phyloP scores from a whole-genome alignment of 2,888 invertebrate species.

The Agonopterix heracliana region DNA sequence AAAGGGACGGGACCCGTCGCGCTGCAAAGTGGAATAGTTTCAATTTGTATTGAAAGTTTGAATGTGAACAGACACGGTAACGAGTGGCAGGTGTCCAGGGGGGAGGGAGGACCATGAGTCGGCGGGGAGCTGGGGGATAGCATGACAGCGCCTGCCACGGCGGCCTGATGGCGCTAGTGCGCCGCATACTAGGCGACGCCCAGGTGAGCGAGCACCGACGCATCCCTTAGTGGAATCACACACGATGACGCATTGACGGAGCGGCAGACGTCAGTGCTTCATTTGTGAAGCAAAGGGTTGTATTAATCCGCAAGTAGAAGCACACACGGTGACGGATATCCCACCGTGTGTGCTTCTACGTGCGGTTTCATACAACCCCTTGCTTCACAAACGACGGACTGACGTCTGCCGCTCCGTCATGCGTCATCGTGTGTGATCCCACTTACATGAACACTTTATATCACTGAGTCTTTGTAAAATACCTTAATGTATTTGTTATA shows the following conservation, averaged over 20 bases:
- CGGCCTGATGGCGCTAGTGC: constrained; percentile 91
- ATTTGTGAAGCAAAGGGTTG: no score
- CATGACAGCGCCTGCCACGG: constrained; percentile 76
- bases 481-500: background rate
- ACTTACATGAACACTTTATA: no score
- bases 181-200: constrained; percentile 90
- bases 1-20: constrained; percentile 23
- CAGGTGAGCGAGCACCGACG: constrained; percentile 76
- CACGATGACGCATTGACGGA: no score
- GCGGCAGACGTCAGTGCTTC: no score
- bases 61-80: constrained; percentile 29
- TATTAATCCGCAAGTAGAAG: no score
- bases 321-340: no score
- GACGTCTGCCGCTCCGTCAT: no score
- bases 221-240: background rate
- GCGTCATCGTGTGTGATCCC: no score
- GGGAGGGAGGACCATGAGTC: constrained; percentile 36
- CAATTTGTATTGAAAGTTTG: constrained; percentile 38
- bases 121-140: constrained; percentile 62
- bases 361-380: no score
- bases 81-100: constrained; percentile 36
- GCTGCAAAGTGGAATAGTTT: constrained; percentile 46
- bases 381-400: no score
- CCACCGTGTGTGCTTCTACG: no score
- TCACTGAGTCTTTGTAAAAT: no score